phyloP scores from a whole-genome alignment of 2,888 invertebrate genomes.

The Idaea biselata region DNA sequence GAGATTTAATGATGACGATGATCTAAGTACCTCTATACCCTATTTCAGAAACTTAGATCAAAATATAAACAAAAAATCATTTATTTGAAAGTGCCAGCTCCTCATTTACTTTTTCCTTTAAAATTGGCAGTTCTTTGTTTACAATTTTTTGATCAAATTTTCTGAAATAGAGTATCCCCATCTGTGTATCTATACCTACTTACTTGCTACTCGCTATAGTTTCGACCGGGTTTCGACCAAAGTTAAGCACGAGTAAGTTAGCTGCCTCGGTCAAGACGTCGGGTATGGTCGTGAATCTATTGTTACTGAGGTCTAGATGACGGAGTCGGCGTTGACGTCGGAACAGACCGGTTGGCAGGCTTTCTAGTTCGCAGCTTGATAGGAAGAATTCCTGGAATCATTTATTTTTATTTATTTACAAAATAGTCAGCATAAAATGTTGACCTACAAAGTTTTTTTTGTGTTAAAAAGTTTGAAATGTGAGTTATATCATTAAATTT shows the following conservation, averaged over 20 bases:
- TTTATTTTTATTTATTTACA: neutral
- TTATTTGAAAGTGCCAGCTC: too few relatives aligned
- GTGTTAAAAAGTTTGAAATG: too few relatives aligned
- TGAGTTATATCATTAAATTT: too few relatives aligned
- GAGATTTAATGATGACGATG: too few relatives aligned
- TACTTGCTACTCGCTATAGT: slow-evolving; percentile 63
- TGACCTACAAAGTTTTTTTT: too few relatives aligned
- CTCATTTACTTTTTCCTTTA: too few relatives aligned
- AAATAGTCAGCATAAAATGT: neutral
- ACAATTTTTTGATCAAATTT: too few relatives aligned
- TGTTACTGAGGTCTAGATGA: slow-evolving; percentile 83
- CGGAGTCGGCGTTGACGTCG: slow-evolving; percentile 82
- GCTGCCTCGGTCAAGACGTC: slow-evolving; percentile 73
- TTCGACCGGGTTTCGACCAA: slow-evolving; percentile 83
- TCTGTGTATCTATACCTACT: slow-evolving; percentile 29
- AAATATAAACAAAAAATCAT: too few relatives aligned
- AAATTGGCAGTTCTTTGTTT: too few relatives aligned
- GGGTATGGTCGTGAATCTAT: slow-evolving; percentile 80
- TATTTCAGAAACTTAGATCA: too few relatives aligned
- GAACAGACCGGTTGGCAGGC: slow-evolving; percentile 80
- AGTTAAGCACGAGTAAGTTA: slow-evolving; percentile 77
- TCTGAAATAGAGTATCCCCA: too few relatives aligned
- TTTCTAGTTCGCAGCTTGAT: slow-evolving; percentile 80
- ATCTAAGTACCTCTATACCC: too few relatives aligned
- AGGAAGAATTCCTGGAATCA: slow-evolving; percentile 80